Percentiles rank a stretch among this genome's conserved stretches.
Conservation (phyloP, 2,888 invertebrate genomes). For the Flexamia atlantica region DNA sequence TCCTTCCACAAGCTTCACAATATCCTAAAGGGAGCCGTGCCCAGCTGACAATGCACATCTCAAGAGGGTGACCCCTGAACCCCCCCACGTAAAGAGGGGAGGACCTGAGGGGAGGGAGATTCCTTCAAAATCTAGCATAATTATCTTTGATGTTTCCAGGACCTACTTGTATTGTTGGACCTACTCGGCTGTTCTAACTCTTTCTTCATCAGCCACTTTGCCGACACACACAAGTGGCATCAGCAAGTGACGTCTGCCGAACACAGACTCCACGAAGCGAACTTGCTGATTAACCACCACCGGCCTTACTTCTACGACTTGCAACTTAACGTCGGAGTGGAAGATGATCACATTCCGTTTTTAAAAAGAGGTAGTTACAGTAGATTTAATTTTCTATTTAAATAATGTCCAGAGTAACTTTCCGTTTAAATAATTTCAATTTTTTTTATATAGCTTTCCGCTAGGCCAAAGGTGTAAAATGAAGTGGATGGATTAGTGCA, state of each 20-base stretch:
- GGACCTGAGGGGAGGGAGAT: too few relatives aligned
- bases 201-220: slow-evolving; percentile 89
- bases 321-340: slow-evolving; percentile 81
- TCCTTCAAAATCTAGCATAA: too few relatives aligned
- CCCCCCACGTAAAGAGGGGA: too few relatives aligned
- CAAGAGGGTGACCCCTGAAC: too few relatives aligned
- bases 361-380: slow-evolving; percentile 74
- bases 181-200: slow-evolving; percentile 92
- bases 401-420: background rate
- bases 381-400: background rate
- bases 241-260: slow-evolving; percentile 83
- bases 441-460: too few relatives aligned
- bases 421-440: too few relatives aligned
- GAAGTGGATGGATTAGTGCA: too few relatives aligned
- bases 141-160: slow-evolving; percentile 78
- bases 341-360: slow-evolving; percentile 97
- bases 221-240: slow-evolving; percentile 87
- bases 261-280: slow-evolving; percentile 78
- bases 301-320: slow-evolving; percentile 81
- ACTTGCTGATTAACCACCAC: slow-evolving; percentile 74
- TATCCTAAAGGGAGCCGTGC: too few relatives aligned
- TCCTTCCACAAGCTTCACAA: too few relatives aligned
- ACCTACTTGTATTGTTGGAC: slow-evolving; percentile 93
- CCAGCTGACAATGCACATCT: too few relatives aligned
- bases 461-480: too few relatives aligned